Conservation (phyloP, 2,888 invertebrate genomes). For the Cheilosia scutellata region DNA sequence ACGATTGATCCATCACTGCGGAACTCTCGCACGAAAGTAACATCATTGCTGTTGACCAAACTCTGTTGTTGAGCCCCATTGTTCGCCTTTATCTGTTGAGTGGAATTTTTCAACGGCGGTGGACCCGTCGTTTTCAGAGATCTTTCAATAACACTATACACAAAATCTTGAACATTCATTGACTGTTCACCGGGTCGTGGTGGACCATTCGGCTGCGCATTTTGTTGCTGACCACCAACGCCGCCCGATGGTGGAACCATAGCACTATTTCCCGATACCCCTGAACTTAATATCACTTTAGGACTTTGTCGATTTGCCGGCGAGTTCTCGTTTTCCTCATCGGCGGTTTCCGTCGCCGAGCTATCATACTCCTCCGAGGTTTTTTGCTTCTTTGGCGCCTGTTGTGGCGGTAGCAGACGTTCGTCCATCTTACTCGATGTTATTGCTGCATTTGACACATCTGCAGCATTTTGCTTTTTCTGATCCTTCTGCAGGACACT, state of each 20-base stretch:
- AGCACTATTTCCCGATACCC: slow-evolving; percentile 53
- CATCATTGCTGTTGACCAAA: slow-evolving; percentile 79
- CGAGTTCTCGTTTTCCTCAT: slow-evolving; percentile 90
- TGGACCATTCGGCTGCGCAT: slow-evolving; percentile 62
- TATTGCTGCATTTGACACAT: slow-evolving; percentile 73
- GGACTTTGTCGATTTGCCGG: slow-evolving; percentile 86
- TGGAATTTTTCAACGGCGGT: slow-evolving; percentile 72
- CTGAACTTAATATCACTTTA: slow-evolving; percentile 83
- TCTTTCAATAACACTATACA: slow-evolving; percentile 93
- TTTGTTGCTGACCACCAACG: slow-evolving; percentile 30
- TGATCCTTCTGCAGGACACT: slow-evolving; percentile 79
- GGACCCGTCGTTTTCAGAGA: slow-evolving; percentile 88
- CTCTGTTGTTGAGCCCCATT: slow-evolving; percentile 72
- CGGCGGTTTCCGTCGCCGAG: slow-evolving; percentile 94
- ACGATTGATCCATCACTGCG: slow-evolving; percentile 82
- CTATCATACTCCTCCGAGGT: slow-evolving; percentile 88
- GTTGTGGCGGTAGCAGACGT: slow-evolving; percentile 83
- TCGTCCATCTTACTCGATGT: slow-evolving; percentile 80
- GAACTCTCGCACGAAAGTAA: slow-evolving; percentile 84
- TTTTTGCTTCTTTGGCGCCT: slow-evolving; percentile 84
- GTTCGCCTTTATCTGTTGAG: slow-evolving; percentile 53
- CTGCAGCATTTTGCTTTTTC: slow-evolving; percentile 76
- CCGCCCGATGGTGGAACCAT: slow-evolving; percentile 64
- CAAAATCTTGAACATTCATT: slow-evolving; percentile 92
- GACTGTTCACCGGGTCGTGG: slow-evolving; percentile 83